Percentiles rank a stretch among this genome's conserved stretches.
phyloP scores from a whole-genome alignment of 1,140 invertebrate genomes.

The Leucophenga varia region DNA sequence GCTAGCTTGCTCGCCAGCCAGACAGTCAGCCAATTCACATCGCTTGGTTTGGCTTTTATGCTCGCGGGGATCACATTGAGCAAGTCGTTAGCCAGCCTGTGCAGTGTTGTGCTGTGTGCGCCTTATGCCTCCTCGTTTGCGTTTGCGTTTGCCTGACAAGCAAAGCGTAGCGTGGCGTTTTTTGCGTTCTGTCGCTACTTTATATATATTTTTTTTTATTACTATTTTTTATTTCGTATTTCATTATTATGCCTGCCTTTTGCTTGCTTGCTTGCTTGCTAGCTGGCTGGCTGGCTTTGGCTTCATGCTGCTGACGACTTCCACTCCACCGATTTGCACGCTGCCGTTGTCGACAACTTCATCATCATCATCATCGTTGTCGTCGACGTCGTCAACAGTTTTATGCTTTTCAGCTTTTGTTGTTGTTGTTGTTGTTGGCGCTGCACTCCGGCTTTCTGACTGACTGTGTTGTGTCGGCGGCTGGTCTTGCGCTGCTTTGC shows the following conservation, averaged over 20 bases:
- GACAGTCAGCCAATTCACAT: not conserved
- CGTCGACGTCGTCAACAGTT: too few relatives aligned
- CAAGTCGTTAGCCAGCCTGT: too few relatives aligned
- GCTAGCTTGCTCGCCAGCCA: slow-evolving; percentile 24
- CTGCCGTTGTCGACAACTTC: too few relatives aligned
- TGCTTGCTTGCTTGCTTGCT: slow-evolving; percentile 28
- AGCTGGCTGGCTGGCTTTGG: slow-evolving; percentile 23
- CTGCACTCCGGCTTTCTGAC: slow-evolving; percentile 25
- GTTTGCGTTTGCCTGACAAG: not conserved
- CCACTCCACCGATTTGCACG: too few relatives aligned
- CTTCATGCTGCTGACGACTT: slow-evolving; percentile 20
- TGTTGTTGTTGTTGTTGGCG: slow-evolving; percentile 35
- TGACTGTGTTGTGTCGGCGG: slow-evolving; percentile 13
- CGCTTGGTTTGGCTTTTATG: slow-evolving; percentile 40
- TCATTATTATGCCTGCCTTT: slow-evolving; percentile 14
- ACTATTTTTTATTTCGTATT: too few relatives aligned
- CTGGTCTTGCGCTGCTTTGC: slow-evolving; percentile 13
- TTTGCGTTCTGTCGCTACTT: slow-evolving; percentile 42
- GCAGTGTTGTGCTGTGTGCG: too few relatives aligned
- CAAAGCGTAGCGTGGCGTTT: slow-evolving; percentile 28
- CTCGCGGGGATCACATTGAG: too few relatives aligned
- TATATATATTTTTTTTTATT: slow-evolving; percentile 13
- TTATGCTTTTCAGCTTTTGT: too few relatives aligned
- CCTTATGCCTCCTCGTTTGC: too few relatives aligned
- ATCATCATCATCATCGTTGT: too few relatives aligned